phyloP scores from a whole-genome alignment of 2,888 invertebrate genomes.

The Drosophila vallismaia region DNA sequence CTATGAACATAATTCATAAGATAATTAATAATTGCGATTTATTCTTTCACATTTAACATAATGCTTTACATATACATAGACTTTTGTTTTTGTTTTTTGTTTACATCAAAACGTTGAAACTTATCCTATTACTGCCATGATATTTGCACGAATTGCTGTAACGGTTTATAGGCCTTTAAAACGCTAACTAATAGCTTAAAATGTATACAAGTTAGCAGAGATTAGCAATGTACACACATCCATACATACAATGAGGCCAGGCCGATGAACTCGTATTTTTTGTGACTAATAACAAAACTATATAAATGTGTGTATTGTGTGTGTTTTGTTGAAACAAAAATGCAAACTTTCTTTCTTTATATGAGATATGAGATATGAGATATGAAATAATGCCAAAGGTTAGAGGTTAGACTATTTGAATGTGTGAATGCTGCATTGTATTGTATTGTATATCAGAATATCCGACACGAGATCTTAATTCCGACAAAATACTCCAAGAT shows the following conservation, averaged over 20 bases:
- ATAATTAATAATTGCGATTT: conserved; percentile 63
- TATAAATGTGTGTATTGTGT: not conserved
- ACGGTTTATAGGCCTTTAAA: conserved; percentile 24
- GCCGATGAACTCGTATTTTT: conserved; percentile 7
- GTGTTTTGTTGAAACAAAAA: conserved; percentile 16
- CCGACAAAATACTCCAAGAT: conserved; percentile 1
- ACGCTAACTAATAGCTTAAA: conserved; percentile 54
- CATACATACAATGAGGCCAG: not conserved
- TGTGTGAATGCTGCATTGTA: conserved; percentile 2
- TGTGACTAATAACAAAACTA: conserved; percentile 13
- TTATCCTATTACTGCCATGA: conserved; percentile 13
- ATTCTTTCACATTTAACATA: conserved; percentile 16
- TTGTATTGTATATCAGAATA: not conserved
- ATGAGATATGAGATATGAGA: not conserved
- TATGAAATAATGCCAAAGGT: not conserved
- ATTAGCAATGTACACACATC: conserved; percentile 13
- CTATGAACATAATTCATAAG: conserved; percentile 52
- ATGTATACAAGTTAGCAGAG: conserved; percentile 41
- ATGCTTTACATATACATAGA: not conserved
- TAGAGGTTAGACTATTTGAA: conserved; percentile 2
- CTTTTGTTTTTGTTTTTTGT: conserved; percentile 2
- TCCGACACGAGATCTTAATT: conserved; percentile 1
- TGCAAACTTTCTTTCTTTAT: conserved; percentile 5
- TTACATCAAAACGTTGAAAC: conserved; percentile 21
- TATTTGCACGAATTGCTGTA: conserved; percentile 32